These are phyloP conservation scores for Trichogramma dendrolimi DNA, from an alignment of 2,888 invertebrate species.

Conservation along the genomic window DNA sequence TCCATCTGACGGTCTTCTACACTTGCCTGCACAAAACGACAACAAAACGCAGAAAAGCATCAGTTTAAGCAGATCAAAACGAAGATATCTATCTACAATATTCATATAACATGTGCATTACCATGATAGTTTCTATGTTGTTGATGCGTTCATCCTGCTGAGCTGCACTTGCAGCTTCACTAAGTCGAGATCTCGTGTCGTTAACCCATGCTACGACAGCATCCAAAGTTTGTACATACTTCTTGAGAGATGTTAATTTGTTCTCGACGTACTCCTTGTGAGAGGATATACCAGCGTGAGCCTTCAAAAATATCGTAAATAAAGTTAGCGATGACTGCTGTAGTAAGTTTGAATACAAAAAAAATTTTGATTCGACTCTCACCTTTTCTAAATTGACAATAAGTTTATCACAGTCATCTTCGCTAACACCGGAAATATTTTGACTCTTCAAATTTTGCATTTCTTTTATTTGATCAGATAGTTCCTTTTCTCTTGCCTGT, in stretches of 20 bases:
- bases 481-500: conserved; percentile 62
- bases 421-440: conserved; percentile 39
- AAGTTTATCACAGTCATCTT: conserved; percentile 44
- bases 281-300: conserved; percentile 52
- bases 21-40: conserved; percentile 44
- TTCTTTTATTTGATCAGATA: conserved; percentile 54
- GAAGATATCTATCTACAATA: neutral
- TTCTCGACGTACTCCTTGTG: conserved; percentile 59
- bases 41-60: neutral
- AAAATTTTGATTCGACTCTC: conserved; percentile 12
- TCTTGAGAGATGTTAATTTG: conserved; percentile 58
- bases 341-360: neutral
- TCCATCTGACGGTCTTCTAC: conserved; percentile 59
- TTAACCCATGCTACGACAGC: conserved; percentile 57
- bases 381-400: conserved; percentile 51
- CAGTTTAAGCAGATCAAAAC: neutral
- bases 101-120: conserved; percentile 32
- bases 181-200: conserved; percentile 46
- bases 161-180: conserved; percentile 19
- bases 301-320: conserved; percentile 44
- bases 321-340: neutral
- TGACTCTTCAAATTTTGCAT: conserved; percentile 52
- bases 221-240: conserved; percentile 58
- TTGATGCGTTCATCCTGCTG: conserved; percentile 47
- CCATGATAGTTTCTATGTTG: conserved; percentile 53